phyloP scores from a whole-genome alignment of 2,888 invertebrate genomes.

The Saturnia japonica region DNA sequence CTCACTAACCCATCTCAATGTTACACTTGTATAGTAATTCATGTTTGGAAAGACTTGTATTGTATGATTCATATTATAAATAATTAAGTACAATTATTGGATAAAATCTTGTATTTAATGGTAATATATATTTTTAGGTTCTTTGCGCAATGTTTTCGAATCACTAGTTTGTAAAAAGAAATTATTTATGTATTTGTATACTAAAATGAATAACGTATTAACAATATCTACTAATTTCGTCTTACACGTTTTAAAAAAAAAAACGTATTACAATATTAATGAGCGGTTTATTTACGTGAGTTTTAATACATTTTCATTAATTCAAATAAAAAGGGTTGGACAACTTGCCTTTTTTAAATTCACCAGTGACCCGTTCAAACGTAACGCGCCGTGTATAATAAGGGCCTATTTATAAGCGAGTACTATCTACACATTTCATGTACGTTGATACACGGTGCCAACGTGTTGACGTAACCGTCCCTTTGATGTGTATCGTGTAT shows the following conservation, averaged over 20 bases:
- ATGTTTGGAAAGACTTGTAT: no score
- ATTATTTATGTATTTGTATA: no score
- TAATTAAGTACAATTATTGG: no score
- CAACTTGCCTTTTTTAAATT: conserved; percentile 9
- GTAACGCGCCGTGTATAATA: conserved; percentile 20
- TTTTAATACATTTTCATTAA: conserved; percentile 1
- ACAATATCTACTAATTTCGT: no score
- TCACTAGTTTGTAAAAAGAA: no score
- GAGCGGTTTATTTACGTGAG: neutral
- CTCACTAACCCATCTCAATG: no score
- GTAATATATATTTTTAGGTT: no score
- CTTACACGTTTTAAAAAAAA: neutral
- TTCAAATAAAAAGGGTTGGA: neutral
- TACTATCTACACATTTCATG: conserved; percentile 6
- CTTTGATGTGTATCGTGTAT: conserved; percentile 17
- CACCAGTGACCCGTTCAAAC: conserved; percentile 18
- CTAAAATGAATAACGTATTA: no score
- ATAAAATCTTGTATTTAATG: no score
- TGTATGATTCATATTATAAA: no score
- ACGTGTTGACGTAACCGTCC: conserved; percentile 13
- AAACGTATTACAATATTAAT: neutral
- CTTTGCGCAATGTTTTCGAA: no score
- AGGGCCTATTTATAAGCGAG: conserved; percentile 18
- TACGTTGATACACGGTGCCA: neutral
- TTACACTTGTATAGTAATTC: no score